Evolutionary conservation across 2,888 invertebrate species (phyloP).

Genomic region (Zygaena filipendulae): DNA sequence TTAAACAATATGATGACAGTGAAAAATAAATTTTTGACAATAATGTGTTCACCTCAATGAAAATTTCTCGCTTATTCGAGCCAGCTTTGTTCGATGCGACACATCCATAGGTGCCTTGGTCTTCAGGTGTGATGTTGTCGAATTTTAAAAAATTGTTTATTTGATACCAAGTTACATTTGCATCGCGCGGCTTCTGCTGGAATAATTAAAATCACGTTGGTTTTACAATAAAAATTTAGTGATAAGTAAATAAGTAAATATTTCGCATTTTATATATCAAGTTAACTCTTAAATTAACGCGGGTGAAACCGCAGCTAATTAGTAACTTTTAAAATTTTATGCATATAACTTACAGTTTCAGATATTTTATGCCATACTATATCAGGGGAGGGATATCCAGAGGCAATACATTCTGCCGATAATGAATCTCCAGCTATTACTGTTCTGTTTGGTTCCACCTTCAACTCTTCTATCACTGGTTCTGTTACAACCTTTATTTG

Average conservation of each 20-base stretch:
- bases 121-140: constrained; percentile 25
- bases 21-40: constrained; percentile 5
- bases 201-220: constrained; percentile 5
- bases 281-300: background rate
- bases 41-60: constrained; percentile 28
- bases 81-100: constrained; percentile 37
- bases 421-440: constrained; percentile 27
- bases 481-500: constrained; percentile 35
- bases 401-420: constrained; percentile 35
- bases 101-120: constrained; percentile 44
- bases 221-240: background rate
- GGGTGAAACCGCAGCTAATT: constrained; percentile 7
- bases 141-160: constrained; percentile 31
- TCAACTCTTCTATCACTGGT: constrained; percentile 31
- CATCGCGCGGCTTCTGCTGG: constrained; percentile 12
- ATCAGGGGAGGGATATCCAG: constrained; percentile 36
- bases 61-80: constrained; percentile 21
- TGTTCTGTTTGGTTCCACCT: constrained; percentile 24
- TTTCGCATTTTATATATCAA: background rate
- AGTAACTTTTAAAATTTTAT: too few species aligned
- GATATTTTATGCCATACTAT: constrained; percentile 35
- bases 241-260: background rate
- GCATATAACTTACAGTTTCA: constrained; percentile 23
- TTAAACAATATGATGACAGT: too few species aligned
- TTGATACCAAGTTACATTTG: constrained; percentile 26